phyloP scores from a whole-genome alignment of 2,888 invertebrate genomes.

The Aphidoletes aphidimyza region DNA sequence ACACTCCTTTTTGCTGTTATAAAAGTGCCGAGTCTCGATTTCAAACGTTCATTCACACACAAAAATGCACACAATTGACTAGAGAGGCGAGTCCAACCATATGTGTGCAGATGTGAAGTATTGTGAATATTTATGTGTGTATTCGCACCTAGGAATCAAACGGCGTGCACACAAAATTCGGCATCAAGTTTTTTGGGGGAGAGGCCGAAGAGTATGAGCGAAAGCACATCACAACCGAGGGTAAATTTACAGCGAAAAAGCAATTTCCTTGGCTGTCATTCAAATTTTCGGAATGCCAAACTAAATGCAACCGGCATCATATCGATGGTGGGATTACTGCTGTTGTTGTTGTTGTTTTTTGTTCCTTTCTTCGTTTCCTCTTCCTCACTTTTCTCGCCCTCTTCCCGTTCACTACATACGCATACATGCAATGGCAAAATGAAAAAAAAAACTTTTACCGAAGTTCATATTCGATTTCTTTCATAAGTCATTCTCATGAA shows the following conservation, averaged over 20 bases:
- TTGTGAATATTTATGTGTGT: background rate
- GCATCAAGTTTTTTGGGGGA: too few relatives aligned
- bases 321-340: background rate
- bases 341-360: background rate
- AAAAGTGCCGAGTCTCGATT: background rate
- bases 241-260: background rate
- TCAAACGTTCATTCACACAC: background rate
- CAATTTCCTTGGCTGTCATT: conserved; percentile 34
- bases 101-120: background rate
- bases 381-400: background rate
- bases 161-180: background rate
- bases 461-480: conserved; percentile 14
- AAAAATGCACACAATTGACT: background rate
- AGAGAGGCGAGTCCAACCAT: background rate
- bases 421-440: too few relatives aligned
- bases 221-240: background rate
- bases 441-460: background rate
- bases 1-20: background rate
- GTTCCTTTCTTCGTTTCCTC: background rate
- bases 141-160: background rate
- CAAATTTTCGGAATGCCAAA: conserved; percentile 42
- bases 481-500: conserved; percentile 10
- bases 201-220: background rate
- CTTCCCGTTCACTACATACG: background rate
- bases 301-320: conserved; percentile 24